Conservation (phyloP, 2,888 invertebrate species). For the Mantis religiosa region DNA sequence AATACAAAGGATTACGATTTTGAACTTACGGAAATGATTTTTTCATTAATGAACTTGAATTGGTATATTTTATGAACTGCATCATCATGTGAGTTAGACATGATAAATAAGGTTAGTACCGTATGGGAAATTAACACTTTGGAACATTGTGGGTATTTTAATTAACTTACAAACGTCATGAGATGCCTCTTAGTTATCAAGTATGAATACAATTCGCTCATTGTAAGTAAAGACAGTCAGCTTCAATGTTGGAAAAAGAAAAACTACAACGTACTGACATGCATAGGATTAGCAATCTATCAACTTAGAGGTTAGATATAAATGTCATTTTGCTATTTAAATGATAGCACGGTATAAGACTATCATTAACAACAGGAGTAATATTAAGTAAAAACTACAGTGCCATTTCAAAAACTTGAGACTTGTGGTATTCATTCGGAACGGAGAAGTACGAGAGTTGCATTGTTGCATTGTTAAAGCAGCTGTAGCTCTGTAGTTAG, state of each 20-base stretch:
- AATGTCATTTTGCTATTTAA: background rate
- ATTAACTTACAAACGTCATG: background rate
- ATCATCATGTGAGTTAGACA: background rate
- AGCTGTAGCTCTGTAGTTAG: too few species aligned
- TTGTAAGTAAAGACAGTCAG: background rate
- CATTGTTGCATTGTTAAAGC: too few species aligned
- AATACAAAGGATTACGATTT: background rate
- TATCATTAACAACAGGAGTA: too few species aligned
- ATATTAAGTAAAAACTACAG: too few species aligned
- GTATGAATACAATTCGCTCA: background rate
- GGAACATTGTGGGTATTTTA: background rate
- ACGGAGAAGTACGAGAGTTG: too few species aligned
- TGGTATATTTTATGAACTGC: background rate
- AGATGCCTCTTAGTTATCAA: background rate
- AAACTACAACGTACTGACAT: background rate
- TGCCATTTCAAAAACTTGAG: too few species aligned
- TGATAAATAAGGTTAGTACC: background rate
- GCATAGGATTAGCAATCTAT: background rate
- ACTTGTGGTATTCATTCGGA: too few species aligned
- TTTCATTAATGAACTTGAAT: background rate
- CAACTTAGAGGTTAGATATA: background rate
- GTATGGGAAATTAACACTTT: background rate
- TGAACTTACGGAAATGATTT: background rate
- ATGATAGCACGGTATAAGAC: too few species aligned
- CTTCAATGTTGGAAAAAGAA: background rate